These are phyloP conservation scores for Lasiurus borealis DNA, from an alignment of 2,113 vertebrate species.

Conservation along the genomic window DNA sequence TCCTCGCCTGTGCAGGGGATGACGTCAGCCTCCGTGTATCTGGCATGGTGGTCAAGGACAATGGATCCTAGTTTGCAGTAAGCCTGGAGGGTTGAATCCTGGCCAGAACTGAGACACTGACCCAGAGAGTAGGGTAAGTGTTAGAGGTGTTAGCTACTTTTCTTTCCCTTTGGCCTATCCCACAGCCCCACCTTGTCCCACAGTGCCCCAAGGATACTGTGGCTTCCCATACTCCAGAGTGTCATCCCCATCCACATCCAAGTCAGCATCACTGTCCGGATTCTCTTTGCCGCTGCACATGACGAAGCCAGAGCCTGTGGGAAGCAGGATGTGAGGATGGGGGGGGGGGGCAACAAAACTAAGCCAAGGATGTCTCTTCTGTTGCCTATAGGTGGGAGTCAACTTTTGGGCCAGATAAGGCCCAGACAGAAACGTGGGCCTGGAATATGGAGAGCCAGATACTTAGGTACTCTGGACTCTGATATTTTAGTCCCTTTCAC, in stretches of 20 bases:
- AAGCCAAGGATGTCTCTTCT: neutral
- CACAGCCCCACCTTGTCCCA: conserved; percentile 13
- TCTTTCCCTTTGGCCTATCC: neutral
- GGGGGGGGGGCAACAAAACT: neutral
- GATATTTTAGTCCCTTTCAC: neutral
- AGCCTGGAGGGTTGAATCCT: neutral
- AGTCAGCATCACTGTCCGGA: conserved; percentile 97
- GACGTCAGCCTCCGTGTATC: conserved; percentile 98
- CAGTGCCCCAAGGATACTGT: conserved; percentile 93
- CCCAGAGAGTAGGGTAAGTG: neutral
- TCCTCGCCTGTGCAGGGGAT: conserved; percentile 99
- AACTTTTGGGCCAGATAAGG: neutral
- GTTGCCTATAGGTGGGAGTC: neutral
- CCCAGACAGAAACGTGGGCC: neutral
- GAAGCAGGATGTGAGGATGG: conserved; percentile 49
- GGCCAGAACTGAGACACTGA: neutral
- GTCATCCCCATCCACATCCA: conserved; percentile 99
- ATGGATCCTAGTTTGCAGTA: neutral
- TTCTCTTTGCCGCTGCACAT: conserved; percentile 98
- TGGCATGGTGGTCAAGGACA: conserved; percentile 89
- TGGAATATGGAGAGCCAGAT: neutral
- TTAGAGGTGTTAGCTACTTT: neutral
- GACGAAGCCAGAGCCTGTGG: conserved; percentile 96
- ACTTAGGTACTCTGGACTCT: neutral
- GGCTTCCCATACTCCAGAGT: conserved; percentile 99